Percentiles rank a stretch among this genome's conserved stretches.
Conservation (phyloP, 1,140 invertebrate genomes). For the Lerema accius region DNA sequence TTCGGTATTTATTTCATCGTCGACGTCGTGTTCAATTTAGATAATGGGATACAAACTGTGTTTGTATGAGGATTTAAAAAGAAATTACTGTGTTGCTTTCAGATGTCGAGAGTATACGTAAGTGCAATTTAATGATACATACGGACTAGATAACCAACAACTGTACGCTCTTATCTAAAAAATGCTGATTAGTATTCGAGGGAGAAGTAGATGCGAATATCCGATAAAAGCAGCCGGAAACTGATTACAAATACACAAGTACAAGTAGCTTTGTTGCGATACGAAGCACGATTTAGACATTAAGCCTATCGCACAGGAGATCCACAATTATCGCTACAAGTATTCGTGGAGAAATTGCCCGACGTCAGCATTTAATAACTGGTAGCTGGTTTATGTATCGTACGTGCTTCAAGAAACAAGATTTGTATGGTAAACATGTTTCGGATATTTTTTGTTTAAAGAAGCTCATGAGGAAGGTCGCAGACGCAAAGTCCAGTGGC, state of each 20-base stretch:
- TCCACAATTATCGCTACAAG: conserved; percentile 7
- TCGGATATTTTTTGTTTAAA: conserved; percentile 17
- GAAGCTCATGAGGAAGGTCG: conserved; percentile 36
- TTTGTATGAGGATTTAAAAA: conserved; percentile 6
- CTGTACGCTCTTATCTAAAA: conserved; percentile 26
- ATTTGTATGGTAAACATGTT: conserved; percentile 1
- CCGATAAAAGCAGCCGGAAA: conserved; percentile 36
- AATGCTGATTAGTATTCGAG: conserved; percentile 39
- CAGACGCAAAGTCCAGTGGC: conserved; percentile 41
- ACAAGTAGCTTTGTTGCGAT: conserved; percentile 22
- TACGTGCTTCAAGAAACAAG: neutral
- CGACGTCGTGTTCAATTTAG: neutral
- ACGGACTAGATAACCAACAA: conserved; percentile 20
- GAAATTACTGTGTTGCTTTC: conserved; percentile 4
- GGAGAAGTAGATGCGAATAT: conserved; percentile 38
- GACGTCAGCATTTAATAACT: conserved; percentile 2
- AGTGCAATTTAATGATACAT: conserved; percentile 30
- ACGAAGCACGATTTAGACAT: conserved; percentile 27
- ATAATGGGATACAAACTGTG: neutral
- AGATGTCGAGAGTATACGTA: neutral
- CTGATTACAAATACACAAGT: conserved; percentile 31
- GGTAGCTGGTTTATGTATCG: neutral
- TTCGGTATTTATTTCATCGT: neutral
- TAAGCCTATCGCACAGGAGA: conserved; percentile 16
- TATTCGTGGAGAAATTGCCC: conserved; percentile 10